These are phyloP conservation scores for Cassiopea andromeda DNA, from an alignment of 30 jellyfish, hydroid and myxozoan species.

Conservation along the genomic window DNA sequence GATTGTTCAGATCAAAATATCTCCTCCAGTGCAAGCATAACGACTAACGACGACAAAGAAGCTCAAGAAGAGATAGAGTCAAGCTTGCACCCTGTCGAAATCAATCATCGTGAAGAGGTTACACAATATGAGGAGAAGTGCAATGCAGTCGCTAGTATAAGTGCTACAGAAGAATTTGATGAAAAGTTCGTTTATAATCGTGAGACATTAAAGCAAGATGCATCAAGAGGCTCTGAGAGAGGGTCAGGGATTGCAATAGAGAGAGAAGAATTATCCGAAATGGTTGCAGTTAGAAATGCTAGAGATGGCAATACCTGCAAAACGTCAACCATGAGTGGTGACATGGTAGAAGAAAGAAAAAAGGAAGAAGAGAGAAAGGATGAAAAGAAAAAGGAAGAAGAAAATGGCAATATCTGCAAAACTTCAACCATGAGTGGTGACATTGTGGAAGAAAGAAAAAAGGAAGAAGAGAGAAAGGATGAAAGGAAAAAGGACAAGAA, in stretches of 20 bases:
- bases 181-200: background rate
- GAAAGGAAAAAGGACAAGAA: background rate
- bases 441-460: background rate
- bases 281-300: no score
- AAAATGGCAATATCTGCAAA: no score
- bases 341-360: background rate
- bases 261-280: no score
- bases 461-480: background rate
- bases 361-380: background rate
- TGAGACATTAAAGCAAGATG: background rate
- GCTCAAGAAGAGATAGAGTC: background rate
- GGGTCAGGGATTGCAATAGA: no score
- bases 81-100: no score
- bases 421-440: no score
- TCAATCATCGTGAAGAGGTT: background rate
- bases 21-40: background rate
- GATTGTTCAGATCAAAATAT: background rate
- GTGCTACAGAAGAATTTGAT: background rate
- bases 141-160: background rate
- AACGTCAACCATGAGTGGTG: no score
- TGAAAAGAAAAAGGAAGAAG: background rate
- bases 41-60: background rate
- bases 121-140: background rate
- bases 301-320: no score
- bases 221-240: background rate